Conservation (phyloP, 2,113 vertebrate species). For the Australoheros scitulus region DNA sequence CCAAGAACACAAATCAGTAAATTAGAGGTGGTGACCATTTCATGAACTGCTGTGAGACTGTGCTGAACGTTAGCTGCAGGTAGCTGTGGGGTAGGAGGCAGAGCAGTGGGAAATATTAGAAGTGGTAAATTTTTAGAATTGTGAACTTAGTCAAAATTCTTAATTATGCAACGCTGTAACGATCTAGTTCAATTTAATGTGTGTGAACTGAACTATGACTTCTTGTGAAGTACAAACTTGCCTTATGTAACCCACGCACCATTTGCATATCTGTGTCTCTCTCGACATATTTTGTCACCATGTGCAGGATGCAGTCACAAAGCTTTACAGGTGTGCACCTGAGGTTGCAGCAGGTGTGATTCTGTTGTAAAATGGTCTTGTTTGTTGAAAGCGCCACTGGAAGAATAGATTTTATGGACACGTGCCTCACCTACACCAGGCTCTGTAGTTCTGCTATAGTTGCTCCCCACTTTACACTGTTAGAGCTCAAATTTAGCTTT, state of each 20-base stretch:
- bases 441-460: background rate
- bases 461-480: background rate
- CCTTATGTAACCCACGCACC: background rate
- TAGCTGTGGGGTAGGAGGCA: background rate
- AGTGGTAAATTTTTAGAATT: background rate
- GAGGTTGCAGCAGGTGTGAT: background rate
- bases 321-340: background rate
- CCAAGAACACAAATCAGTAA: background rate
- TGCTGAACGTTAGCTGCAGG: background rate
- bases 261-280: background rate
- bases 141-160: background rate
- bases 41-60: background rate
- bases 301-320: background rate
- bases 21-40: background rate
- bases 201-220: background rate
- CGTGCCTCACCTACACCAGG: background rate
- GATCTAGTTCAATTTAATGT: background rate
- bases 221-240: too few relatives aligned
- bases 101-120: accelerated
- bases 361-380: background rate
- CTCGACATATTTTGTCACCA: background rate
- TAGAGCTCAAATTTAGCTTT: background rate
- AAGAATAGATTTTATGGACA: background rate
- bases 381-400: background rate
- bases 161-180: background rate